Base-by-base conservation (phyloP, 2,888 invertebrate species). In the Ceriagrion tenellum region DNA sequence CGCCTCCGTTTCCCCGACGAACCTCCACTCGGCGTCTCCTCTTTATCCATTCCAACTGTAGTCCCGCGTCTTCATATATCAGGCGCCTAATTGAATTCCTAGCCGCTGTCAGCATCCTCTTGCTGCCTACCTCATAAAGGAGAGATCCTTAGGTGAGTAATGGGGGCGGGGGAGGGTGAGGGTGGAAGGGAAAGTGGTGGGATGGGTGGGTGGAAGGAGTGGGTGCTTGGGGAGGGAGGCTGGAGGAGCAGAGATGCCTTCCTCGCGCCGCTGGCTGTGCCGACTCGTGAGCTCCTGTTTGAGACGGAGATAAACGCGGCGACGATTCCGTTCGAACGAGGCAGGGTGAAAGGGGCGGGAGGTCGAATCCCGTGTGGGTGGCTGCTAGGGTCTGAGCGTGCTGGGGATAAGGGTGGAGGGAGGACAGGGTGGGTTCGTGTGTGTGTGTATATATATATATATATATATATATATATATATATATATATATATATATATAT, bases 51-150 rank as follows among this genome's bases (percentile, higher is more conserved):
- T 89, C 89, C 89, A n/a, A 89, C 89, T 55, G 55, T 30, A 89
- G 55, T 55, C 55, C 47, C 89, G 55, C 89, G 89, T 89, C 89
- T 89, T 89, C 89, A 89, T 89, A 89, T 89, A 89, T 89, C 89
- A 89, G 55, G 89, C 89, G 55, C 89, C 89, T 89, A 89, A 89
- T 89, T 89, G 89, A 89, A 89, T 89, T 89, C 89, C 89, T 89
- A 89, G 89, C 89, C 89, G 89, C 89, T 55, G 89, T 89, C 89
- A 89, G 89, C 89, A 12, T 89, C 89, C 89, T 55, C 89, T 89
- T 26, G 89, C 89, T 26, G 89, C 89, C 89, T 89, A 89, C 89
- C 89, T 89, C 89, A 89, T 89, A 89, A 89, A 89, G 89, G 89
- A 89, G 89, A n/a, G 47, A 88, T 88, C 47, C 88, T 40, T 40